Evolutionary conservation across 2,113 vertebrate genomes (phyloP).

Genomic region (Oenanthe oenanthe): DNA sequence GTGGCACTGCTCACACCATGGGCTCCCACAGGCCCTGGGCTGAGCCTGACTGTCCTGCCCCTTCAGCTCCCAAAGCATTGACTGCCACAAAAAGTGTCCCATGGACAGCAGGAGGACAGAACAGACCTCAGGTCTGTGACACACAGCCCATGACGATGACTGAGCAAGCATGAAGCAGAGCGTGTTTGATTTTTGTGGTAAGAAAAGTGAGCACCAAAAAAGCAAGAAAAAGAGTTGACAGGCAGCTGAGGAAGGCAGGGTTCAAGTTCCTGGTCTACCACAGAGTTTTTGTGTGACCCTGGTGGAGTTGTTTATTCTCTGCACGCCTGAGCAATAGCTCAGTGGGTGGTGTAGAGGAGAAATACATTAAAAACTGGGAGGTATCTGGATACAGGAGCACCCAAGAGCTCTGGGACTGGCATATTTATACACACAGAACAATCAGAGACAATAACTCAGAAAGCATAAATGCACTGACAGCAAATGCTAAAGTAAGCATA

Average conservation of each 20-base stretch:
- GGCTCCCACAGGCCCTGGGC: neutral
- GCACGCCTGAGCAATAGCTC: neutral
- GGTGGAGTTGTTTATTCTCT: neutral
- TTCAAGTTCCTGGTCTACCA: slow-evolving; percentile 20
- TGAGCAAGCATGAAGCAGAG: neutral
- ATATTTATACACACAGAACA: slow-evolving; percentile 6
- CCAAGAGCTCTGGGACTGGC: neutral
- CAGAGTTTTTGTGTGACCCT: neutral
- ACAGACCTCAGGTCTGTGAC: neutral
- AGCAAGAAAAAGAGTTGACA: neutral
- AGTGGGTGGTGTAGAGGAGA: neutral
- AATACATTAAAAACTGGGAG: neutral
- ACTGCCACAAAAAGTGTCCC: neutral
- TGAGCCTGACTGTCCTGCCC: neutral
- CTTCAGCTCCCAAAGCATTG: neutral
- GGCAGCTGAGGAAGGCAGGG: neutral
- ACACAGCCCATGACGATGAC: accelerated
- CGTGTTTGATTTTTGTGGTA: neutral
- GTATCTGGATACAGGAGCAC: neutral
- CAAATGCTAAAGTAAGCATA: neutral
- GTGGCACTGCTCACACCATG: accelerated
- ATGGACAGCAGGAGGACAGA: accelerated
- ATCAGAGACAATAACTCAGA: neutral
- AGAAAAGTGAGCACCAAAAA: neutral
- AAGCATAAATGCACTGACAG: neutral